Conservation (phyloP, 2,113 vertebrate species). For the Syngnathus typhle region DNA sequence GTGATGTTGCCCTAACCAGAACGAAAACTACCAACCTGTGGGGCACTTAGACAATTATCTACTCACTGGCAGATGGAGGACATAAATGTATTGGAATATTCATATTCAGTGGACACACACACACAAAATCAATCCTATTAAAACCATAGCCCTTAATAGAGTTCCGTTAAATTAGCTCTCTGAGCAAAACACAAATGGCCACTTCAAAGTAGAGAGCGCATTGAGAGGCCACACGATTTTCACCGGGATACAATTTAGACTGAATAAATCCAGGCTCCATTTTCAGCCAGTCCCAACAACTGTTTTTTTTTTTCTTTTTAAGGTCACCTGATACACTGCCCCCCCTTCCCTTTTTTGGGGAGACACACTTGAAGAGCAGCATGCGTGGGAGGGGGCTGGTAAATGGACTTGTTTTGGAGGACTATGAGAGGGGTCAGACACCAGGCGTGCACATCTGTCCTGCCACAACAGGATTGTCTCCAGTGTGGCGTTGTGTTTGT, state of each 20-base stretch:
- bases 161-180: conserved; percentile 47
- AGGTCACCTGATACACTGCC: conserved; percentile 62
- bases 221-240: conserved; percentile 42
- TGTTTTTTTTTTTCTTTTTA: conserved; percentile 35
- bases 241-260: conserved; percentile 47
- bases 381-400: conserved; percentile 30
- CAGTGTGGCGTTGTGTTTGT: conserved; percentile 11
- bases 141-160: conserved; percentile 62
- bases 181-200: conserved; percentile 4
- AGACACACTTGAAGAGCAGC: conserved; percentile 41
- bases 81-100: conserved; percentile 59
- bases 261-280: conserved; percentile 59
- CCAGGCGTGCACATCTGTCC: conserved; percentile 41
- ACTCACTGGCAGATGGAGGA: conserved; percentile 44
- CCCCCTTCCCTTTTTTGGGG: conserved; percentile 20
- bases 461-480: conserved; percentile 24
- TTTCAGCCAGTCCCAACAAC: conserved; percentile 62
- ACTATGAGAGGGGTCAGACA: conserved; percentile 44
- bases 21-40: conserved; percentile 45
- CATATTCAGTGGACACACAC: conserved; percentile 34
- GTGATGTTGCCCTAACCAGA: conserved; percentile 16
- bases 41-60: conserved; percentile 40
- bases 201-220: conserved; percentile 2
- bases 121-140: conserved; percentile 54
- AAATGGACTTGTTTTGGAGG: conserved; percentile 31